Conservation (phyloP, 1,140 invertebrate genomes). For the Papilio xuthus region DNA sequence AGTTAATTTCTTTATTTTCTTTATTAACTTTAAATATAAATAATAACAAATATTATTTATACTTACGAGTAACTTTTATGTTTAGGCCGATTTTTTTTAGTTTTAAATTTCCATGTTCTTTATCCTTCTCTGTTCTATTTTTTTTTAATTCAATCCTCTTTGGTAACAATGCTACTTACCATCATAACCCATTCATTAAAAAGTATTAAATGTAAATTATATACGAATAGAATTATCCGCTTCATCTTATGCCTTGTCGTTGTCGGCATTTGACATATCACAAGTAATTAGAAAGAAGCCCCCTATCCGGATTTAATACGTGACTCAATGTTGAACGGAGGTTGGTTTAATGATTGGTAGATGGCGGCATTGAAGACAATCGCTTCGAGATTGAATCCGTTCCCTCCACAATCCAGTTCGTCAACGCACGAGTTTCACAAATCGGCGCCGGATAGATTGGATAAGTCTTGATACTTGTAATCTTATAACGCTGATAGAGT, state of each 20-base stretch:
- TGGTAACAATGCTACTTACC: no score
- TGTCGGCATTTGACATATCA: constrained; percentile 69
- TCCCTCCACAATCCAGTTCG: constrained; percentile 37
- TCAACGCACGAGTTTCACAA: constrained; percentile 14
- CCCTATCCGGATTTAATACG: constrained; percentile 68
- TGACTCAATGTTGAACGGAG: constrained; percentile 69
- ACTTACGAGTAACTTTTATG: no score
- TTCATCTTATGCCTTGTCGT: constrained; percentile 46
- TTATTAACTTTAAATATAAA: no score
- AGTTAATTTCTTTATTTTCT: not conserved
- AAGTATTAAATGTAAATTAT: not conserved
- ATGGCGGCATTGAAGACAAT: constrained; percentile 51
- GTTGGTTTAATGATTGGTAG: constrained; percentile 61
- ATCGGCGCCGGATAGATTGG: constrained; percentile 10
- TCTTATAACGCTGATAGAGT: not conserved
- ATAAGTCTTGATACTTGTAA: constrained; percentile 6
- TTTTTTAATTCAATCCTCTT: no score
- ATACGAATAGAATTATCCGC: constrained; percentile 36
- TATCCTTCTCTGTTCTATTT: no score
- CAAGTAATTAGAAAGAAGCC: constrained; percentile 76
- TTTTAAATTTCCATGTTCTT: no score
- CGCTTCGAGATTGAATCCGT: constrained; percentile 49
- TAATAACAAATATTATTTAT: no score
- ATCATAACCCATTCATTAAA: not conserved
- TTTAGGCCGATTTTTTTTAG: no score